Conservation (phyloP, 2,888 invertebrate genomes). For the Caenorhabditis sinica region DNA sequence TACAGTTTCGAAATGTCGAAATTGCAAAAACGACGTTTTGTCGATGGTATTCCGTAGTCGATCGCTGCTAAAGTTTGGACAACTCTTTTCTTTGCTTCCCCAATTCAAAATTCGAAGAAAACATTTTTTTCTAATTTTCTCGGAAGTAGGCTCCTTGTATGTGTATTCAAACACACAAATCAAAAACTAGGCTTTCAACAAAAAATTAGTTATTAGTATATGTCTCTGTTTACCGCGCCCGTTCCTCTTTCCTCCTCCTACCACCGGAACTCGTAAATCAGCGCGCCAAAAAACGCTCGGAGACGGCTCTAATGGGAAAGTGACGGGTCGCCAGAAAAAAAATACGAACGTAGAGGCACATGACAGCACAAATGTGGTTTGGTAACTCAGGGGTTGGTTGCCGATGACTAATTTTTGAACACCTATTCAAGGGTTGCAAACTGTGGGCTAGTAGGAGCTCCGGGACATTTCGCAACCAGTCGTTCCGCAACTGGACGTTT, state of each 20-base stretch:
- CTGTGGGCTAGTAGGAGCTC: not conserved
- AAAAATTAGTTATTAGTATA: constrained; percentile 1
- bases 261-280: constrained; percentile 55
- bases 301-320: constrained; percentile 42
- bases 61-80: no score
- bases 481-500: no score
- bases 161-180: no score
- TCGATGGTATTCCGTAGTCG: no score
- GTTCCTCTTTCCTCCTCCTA: no score
- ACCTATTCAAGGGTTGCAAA: not conserved
- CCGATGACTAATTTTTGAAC: not conserved
- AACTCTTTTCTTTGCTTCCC: no score
- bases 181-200: constrained; percentile 9
- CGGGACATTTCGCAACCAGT: no score
- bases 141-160: no score
- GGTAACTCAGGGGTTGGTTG: not conserved
- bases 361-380: not conserved
- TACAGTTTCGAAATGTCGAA: no score
- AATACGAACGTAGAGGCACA: not conserved
- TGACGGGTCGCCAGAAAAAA: constrained; percentile 11
- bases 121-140: not conserved
- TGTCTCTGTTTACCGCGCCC: no score
- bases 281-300: not conserved
- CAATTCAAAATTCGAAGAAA: not conserved
- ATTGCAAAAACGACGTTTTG: no score